Conservation (phyloP, 2,888 invertebrate species). For the Tipula lateralis region DNA sequence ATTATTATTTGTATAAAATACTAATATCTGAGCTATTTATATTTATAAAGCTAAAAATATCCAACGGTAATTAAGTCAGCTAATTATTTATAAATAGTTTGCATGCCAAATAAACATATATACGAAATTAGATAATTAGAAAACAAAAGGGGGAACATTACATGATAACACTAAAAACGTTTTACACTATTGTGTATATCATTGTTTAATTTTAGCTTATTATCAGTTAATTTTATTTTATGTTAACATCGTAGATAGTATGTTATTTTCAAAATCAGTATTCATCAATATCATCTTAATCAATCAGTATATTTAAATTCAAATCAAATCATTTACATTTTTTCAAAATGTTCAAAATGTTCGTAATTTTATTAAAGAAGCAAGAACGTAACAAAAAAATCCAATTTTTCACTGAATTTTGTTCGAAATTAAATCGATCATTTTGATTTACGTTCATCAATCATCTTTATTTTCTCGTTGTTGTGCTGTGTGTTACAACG, state of each 20-base stretch:
- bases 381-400: not conserved
- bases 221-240: not conserved
- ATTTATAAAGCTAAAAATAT: no score
- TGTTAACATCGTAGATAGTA: not conserved
- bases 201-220: not conserved
- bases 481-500: not conserved
- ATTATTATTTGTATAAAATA: no score
- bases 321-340: not conserved
- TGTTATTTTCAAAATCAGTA: not conserved
- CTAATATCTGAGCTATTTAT: no score
- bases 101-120: not conserved
- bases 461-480: slow-evolving; percentile 19
- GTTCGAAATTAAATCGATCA: not conserved
- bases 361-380: not conserved
- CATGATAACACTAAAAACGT: not conserved
- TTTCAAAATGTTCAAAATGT: not conserved
- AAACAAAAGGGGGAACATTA: not conserved
- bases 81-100: not conserved
- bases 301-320: not conserved
- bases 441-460: slow-evolving; percentile 24
- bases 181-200: not conserved
- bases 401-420: not conserved
- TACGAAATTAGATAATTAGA: not conserved
- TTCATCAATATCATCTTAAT: not conserved
- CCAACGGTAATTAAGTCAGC: not conserved